Evolutionary conservation across 1,140 invertebrate species (phyloP).

Genomic region (Dryas iulia): DNA sequence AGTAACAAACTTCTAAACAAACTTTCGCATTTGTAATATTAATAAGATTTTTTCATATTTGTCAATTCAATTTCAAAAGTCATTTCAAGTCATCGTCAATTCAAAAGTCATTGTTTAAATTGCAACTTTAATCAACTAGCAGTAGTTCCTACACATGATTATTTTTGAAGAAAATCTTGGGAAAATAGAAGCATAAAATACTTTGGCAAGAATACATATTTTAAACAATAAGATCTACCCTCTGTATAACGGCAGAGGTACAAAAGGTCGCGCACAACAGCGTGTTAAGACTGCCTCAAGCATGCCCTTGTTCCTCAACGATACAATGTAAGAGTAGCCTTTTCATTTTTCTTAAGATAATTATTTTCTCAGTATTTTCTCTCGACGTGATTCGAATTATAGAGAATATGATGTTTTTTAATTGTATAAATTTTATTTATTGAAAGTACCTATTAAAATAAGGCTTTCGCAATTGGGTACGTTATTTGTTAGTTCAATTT

Average conservation of each 20-base stretch:
- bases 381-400: not conserved
- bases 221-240: constrained; percentile 19
- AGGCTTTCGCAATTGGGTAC: no score
- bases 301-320: constrained; percentile 12
- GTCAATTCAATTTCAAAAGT: no score
- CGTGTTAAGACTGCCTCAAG: constrained; percentile 16
- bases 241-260: constrained; percentile 16
- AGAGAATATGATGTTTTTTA: not conserved
- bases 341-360: not conserved
- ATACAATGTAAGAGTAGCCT: constrained; percentile 1
- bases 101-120: no score
- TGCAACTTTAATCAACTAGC: not conserved
- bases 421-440: no score
- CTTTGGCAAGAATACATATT: constrained; percentile 23
- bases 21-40: no score
- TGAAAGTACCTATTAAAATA: no score
- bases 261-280: constrained; percentile 17
- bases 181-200: not conserved
- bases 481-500: no score
- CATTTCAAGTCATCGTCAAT: no score
- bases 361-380: not conserved
- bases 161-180: not conserved
- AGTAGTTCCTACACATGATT: not conserved
- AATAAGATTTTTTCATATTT: no score
- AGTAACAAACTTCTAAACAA: no score